Evolutionary conservation across 2,888 invertebrate species (phyloP).

Genomic region (Heliconius hortense): DNA sequence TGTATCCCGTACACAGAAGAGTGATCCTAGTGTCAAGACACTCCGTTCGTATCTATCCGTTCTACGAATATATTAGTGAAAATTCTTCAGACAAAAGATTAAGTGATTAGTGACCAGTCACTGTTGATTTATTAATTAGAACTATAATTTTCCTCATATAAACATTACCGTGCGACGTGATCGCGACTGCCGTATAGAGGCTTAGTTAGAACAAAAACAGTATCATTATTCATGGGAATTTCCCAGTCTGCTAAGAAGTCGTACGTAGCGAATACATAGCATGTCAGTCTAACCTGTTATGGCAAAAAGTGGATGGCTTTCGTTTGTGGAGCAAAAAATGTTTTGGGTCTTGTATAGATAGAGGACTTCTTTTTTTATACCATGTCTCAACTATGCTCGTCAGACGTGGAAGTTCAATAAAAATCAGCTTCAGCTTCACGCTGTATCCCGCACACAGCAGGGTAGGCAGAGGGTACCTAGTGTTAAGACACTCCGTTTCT

Average conservation of each 20-base stretch:
- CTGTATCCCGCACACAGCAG: no score
- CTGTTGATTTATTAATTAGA: neutral
- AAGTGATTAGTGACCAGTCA: neutral
- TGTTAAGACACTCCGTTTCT: no score
- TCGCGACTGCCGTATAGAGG: neutral
- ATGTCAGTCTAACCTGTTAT: neutral
- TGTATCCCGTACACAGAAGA: no score
- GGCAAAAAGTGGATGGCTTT: conserved; percentile 5
- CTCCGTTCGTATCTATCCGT: no score
- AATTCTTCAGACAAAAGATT: neutral
- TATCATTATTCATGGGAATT: conserved; percentile 19
- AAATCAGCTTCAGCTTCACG: no score
- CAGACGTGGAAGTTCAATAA: no score
- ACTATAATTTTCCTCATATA: conserved; percentile 17
- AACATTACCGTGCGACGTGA: conserved; percentile 10
- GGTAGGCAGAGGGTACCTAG: no score
- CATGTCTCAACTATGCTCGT: no score
- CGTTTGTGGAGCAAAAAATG: neutral
- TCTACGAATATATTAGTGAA: no score
- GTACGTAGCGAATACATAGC: conserved; percentile 16
- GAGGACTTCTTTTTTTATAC: no score
- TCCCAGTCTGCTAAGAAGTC: conserved; percentile 7
- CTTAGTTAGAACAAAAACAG: conserved; percentile 22
- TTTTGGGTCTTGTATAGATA: neutral
- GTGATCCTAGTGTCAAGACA: no score